These are phyloP conservation scores for Archocentrus centrarchus DNA, from an alignment of 2,113 vertebrate genomes.

Conservation along the genomic window DNA sequence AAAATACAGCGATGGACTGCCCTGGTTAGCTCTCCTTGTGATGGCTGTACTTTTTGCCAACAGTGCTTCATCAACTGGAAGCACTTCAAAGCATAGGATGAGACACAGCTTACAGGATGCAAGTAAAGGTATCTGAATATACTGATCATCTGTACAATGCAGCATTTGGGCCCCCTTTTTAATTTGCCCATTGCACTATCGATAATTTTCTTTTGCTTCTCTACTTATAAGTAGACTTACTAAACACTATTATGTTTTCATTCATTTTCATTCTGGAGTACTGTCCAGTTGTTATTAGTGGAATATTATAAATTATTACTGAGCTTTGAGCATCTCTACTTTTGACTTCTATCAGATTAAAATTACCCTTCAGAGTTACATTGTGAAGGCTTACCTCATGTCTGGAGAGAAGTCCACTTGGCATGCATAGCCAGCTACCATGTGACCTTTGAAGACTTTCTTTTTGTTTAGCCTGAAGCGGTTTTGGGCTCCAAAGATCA, in stretches of 20 bases:
- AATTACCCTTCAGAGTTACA: not conserved
- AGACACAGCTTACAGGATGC: not conserved
- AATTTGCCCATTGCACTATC: not conserved
- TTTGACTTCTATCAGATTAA: not conserved
- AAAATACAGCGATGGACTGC: constrained; percentile 30
- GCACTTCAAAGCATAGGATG: not conserved
- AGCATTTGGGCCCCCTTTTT: not conserved
- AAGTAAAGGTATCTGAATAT: not conserved
- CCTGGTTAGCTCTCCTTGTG: constrained; percentile 9
- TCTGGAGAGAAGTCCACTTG: constrained; percentile 99
- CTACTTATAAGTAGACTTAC: not conserved
- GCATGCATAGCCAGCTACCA: constrained; percentile 98
- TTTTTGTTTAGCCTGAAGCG: constrained; percentile 99
- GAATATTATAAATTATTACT: not conserved
- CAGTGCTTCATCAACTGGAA: not conserved
- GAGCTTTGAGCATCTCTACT: not conserved
- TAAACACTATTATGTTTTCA: not conserved
- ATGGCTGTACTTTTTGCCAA: not conserved
- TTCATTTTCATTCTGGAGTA: not conserved
- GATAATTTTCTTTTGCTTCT: not conserved
- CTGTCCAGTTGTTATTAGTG: not conserved
- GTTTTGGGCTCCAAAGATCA: constrained; percentile 99
- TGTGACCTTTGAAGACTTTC: constrained; percentile 99
- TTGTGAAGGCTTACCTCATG: constrained; percentile 88
- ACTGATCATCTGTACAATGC: not conserved